These are phyloP conservation scores for Phylloscopus trochilus DNA, from an alignment of 2,113 vertebrate species.

Conservation along the genomic window DNA sequence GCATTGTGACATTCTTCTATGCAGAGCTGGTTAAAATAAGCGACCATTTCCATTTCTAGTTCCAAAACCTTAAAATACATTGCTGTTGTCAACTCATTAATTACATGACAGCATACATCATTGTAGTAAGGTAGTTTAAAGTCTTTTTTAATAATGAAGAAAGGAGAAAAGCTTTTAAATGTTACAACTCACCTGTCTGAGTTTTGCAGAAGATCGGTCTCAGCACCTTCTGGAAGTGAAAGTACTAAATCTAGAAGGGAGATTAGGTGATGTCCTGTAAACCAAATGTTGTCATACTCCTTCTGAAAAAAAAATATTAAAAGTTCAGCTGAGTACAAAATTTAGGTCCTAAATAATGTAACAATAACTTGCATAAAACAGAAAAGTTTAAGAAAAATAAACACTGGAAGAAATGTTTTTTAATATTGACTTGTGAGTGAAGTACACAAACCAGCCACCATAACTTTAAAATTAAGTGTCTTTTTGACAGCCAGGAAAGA, in stretches of 20 bases:
- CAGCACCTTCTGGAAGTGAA: slow-evolving; percentile 82
- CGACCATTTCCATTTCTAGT: not conserved
- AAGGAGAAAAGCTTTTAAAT: not conserved
- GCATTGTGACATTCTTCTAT: not conserved
- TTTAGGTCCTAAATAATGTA: not conserved
- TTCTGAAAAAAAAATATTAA: slow-evolving; percentile 63
- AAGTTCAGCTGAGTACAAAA: not conserved
- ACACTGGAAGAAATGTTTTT: not conserved
- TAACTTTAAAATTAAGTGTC: not conserved
- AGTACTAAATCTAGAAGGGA: slow-evolving; percentile 81
- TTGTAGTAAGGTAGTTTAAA: not conserved
- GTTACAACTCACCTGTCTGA: slow-evolving; percentile 84
- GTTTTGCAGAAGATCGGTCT: slow-evolving; percentile 87
- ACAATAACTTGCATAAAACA: not conserved
- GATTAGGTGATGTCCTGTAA: slow-evolving; percentile 79
- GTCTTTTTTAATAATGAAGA: not conserved
- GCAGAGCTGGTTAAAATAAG: not conserved
- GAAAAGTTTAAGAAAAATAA: not conserved
- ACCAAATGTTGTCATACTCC: slow-evolving; percentile 74
- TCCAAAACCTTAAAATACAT: not conserved
- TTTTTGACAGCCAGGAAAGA: not conserved
- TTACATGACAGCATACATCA: not conserved
- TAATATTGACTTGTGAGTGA: not conserved
- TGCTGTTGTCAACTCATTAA: not conserved
- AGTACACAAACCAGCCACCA: not conserved